Conservation (phyloP, 2,888 invertebrate species). For the Brenthis hecate region DNA sequence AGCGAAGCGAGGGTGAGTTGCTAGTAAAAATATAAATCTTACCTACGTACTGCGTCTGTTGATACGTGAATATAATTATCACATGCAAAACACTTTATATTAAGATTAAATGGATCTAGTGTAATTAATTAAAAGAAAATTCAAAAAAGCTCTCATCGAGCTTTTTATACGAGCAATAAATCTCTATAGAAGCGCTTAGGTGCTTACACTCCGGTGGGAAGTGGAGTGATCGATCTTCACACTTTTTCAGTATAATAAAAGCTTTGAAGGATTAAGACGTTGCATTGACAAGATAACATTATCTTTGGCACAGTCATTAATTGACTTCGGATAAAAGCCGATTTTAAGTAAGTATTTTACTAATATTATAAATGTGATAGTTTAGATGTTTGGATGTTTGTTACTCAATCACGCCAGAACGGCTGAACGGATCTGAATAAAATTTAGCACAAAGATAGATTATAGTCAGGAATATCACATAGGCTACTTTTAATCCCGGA, state of each 20-base stretch:
- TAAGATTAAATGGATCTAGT: neutral
- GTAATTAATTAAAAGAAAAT: neutral
- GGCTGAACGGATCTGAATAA: too few species aligned
- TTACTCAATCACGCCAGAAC: too few species aligned
- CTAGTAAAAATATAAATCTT: too few species aligned
- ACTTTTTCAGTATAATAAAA: conserved; percentile 9
- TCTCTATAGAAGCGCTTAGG: conserved; percentile 10
- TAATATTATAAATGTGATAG: too few species aligned
- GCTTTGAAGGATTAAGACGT: conserved; percentile 2
- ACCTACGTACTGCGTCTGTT: too few species aligned
- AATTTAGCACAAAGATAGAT: too few species aligned
- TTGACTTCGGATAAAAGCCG: neutral
- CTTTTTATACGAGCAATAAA: conserved; percentile 8
- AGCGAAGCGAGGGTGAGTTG: too few species aligned
- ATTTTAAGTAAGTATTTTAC: neutral
- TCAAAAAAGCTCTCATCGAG: neutral
- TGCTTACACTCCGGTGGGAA: conserved; percentile 9
- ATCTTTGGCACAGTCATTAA: neutral
- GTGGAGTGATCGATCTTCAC: conserved; percentile 11
- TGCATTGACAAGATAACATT: conserved; percentile 1
- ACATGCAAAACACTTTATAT: neutral
- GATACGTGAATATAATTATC: neutral
- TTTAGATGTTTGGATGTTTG: too few species aligned
- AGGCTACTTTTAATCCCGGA: too few species aligned
- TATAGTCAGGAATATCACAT: too few species aligned